A percentile compares a stretch with the other conserved stretches of the same genome.
Conservation (phyloP, 2,113 vertebrate species). For the Actinemys pallida region DNA sequence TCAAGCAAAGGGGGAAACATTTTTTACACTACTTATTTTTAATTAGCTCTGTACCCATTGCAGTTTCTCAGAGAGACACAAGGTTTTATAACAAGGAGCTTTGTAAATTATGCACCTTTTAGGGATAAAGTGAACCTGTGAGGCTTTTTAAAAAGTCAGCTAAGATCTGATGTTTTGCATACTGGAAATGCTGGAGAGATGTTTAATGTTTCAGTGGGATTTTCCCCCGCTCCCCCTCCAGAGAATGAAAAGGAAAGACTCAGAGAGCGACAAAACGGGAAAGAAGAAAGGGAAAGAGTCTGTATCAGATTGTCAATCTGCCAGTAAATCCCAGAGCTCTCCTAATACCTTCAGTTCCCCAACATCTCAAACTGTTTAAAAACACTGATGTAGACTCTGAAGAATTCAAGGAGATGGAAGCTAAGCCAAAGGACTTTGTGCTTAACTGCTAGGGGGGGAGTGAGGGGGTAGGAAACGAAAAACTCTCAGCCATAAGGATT, state of each 20-base stretch:
- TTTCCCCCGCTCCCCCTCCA: not conserved
- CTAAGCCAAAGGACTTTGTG: slow-evolving; percentile 55
- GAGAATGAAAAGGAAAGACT: slow-evolving; percentile 47
- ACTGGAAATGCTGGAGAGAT: slow-evolving; percentile 27
- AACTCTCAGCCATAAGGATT: slow-evolving; percentile 17
- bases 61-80: not conserved
- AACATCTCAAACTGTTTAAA: slow-evolving; percentile 50
- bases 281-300: slow-evolving; percentile 51
- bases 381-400: slow-evolving; percentile 58
- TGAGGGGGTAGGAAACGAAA: slow-evolving; percentile 46
- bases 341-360: slow-evolving; percentile 61
- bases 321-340: slow-evolving; percentile 62
- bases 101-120: slow-evolving; percentile 43
- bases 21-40: slow-evolving; percentile 35
- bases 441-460: slow-evolving; percentile 15
- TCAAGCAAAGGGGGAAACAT: not conserved
- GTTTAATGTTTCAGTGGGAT: slow-evolving; percentile 27
- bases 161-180: not conserved
- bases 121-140: slow-evolving; percentile 50
- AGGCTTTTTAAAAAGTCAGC: not conserved
- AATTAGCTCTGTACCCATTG: slow-evolving; percentile 43
- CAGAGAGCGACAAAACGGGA: slow-evolving; percentile 48
- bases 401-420: slow-evolving; percentile 63
- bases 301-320: slow-evolving; percentile 67
- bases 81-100: slow-evolving; percentile 36